Evolutionary conservation across 2,797 vertebrate genomes (phyloP).

Genomic region (Acestrorhynchus altus): DNA sequence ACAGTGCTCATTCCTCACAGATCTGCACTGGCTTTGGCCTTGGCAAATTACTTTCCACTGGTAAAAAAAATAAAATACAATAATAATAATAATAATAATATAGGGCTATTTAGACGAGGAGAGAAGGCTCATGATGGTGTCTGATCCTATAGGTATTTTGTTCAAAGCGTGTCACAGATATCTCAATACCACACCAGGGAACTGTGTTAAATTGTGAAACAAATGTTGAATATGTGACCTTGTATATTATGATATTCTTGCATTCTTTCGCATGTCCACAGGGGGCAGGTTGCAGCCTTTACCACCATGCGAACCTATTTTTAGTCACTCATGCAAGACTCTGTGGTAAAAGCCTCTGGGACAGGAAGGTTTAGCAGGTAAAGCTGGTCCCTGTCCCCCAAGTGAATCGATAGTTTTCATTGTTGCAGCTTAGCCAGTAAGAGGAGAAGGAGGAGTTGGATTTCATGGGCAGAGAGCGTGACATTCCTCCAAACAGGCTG

Average conservation of each 20-base stretch:
- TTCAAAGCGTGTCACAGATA: too few relatives aligned
- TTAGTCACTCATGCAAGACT: conserved; percentile 24
- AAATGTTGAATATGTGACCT: too few relatives aligned
- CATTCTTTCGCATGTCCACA: conserved; percentile 13
- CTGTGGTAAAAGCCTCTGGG: conserved; percentile 42
- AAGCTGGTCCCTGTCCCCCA: conserved; percentile 50
- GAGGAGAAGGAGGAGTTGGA: conserved; percentile 52
- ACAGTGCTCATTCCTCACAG: too few relatives aligned
- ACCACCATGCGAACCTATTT: conserved; percentile 4
- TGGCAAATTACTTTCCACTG: too few relatives aligned
- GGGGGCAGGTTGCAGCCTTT: conserved; percentile 28
- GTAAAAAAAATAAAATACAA: too few relatives aligned
- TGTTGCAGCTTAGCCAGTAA: conserved; percentile 56
- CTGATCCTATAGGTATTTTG: too few relatives aligned
- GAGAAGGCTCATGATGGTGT: too few relatives aligned
- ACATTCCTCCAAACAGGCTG: conserved; percentile 46
- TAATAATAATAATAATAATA: too few relatives aligned
- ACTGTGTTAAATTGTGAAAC: too few relatives aligned
- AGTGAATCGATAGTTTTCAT: conserved; percentile 61
- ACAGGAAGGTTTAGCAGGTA: conserved; percentile 54
- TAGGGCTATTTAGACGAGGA: too few relatives aligned
- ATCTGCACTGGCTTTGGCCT: too few relatives aligned
- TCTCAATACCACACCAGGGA: too few relatives aligned
- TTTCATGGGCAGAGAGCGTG: conserved; percentile 57
- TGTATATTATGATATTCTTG: neutral